Conservation (phyloP, 2,113 vertebrate species). For the Tichodroma muraria region DNA sequence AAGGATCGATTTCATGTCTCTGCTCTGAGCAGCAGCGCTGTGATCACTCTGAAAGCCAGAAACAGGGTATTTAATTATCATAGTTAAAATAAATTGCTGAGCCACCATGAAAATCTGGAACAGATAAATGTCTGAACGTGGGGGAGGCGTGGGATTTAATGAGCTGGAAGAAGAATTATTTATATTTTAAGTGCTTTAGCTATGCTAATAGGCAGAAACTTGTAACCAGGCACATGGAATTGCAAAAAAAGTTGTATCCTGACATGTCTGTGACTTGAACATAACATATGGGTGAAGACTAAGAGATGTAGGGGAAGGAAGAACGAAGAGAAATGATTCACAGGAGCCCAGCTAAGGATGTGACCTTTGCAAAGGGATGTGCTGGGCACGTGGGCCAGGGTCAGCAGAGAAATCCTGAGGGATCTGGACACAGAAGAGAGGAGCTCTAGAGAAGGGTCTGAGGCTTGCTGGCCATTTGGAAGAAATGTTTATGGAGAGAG, state of each 20-base stretch:
- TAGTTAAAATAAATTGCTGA: conserved; percentile 36
- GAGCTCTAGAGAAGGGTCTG: background rate
- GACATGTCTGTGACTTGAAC: background rate
- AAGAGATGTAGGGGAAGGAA: background rate
- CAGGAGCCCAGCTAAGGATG: background rate
- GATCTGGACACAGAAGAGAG: background rate
- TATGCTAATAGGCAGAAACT: conserved; percentile 24
- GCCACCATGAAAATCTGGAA: conserved; percentile 11
- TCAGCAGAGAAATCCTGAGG: background rate
- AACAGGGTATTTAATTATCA: conserved; percentile 34
- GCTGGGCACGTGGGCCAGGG: background rate
- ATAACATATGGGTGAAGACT: background rate
- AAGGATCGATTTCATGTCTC: background rate
- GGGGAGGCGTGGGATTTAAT: conserved; percentile 41
- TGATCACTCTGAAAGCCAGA: background rate
- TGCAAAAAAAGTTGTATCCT: conserved; percentile 7
- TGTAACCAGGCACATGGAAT: conserved; percentile 4
- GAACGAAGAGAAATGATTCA: background rate
- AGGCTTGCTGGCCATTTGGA: background rate
- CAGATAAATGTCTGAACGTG: conserved; percentile 41
- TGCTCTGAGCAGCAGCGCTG: background rate
- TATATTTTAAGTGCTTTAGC: conserved; percentile 28
- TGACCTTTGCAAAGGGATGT: background rate
- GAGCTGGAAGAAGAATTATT: conserved; percentile 43
- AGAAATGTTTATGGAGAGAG: background rate